Evolutionary conservation across 2,888 invertebrate genomes (phyloP), one percentile per base, ranked within the genome.

Genomic region (Dicyrtomina minuta): DNA sequence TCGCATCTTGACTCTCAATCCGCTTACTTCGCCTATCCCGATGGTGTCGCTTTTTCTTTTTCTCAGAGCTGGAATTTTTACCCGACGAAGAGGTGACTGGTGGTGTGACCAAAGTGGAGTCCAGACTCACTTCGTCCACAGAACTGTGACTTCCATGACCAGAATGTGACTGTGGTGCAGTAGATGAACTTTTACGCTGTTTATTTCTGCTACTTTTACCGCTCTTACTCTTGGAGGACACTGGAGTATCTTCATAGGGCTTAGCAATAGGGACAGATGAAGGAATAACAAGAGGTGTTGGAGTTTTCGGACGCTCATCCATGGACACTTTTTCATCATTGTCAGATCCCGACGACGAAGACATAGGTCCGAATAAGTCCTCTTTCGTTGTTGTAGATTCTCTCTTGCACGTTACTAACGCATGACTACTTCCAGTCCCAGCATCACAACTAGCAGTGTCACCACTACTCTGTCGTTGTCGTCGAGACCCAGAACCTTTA

Each of bases 21-120:
- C 89, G 87, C 79, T 85, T 87, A 13, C 74, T 73, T 75, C 88
- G 86, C 72, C 91, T 91, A 74, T 88, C 86, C 72, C 91, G 91
- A 66, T 88, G 90, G 80, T 89, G 90, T 81, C 92, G 92, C 78
- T 91, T 88, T 81, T 92, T 92, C 83, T 92, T 92, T 82, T 90
- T 91, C 82, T 89, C 91, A 1, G 72, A 69, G 8, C 24, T 64
- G 1, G 64, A 53, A 15, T 24, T 33, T 51, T 58, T 64, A 1
- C 53, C 49, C 0, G 66, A 46, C n/a, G 62, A 66, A 27, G 53
- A 65, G 4, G 71, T 59, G 33, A 71, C 67, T n/a, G 71, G 53
- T 39, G 69, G 69, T 26, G 66, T 70, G 3, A 44, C 24, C 3
- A 49, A 26, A 39, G 60, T 46, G 2, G 72, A 55, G 49, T 74